Conservation (phyloP, 2,888 invertebrate species). For the Unio pictorum region DNA sequence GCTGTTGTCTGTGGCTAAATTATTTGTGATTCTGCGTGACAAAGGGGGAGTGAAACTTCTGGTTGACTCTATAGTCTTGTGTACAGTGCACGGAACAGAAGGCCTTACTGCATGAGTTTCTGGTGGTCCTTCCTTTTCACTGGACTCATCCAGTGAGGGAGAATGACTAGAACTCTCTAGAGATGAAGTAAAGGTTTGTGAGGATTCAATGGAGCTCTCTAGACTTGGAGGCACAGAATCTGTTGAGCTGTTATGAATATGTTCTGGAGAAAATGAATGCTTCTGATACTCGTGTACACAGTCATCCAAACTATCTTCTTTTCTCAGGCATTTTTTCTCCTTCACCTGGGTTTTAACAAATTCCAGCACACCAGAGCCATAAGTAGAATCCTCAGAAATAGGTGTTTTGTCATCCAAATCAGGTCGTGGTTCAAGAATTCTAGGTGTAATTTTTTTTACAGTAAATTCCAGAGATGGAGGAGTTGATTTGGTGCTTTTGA, state of each 20-base stretch:
- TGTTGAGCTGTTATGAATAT: constrained; percentile 27
- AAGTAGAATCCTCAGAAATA: background rate
- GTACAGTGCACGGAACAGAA: too few species aligned
- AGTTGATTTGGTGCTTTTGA: constrained; percentile 43
- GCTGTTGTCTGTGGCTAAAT: too few species aligned
- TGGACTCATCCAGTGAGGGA: constrained; percentile 27
- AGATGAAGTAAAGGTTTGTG: constrained; percentile 37
- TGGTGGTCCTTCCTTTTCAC: constrained; percentile 24
- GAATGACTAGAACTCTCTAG: constrained; percentile 35
- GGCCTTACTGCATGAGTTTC: too few species aligned
- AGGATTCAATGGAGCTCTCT: constrained; percentile 37
- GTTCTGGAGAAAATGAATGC: constrained; percentile 11
- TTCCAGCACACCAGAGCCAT: background rate
- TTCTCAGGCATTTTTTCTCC: background rate
- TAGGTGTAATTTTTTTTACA: constrained; percentile 35
- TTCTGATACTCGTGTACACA: background rate
- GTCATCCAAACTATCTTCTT: constrained; percentile 3
- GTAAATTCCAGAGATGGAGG: constrained; percentile 47
- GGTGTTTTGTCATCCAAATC: constrained; percentile 2
- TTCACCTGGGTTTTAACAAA: too few species aligned
- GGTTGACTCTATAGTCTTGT: too few species aligned
- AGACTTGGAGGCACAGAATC: constrained; percentile 32
- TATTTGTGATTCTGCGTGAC: too few species aligned
- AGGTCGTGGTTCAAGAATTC: constrained; percentile 26
- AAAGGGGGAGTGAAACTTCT: too few species aligned